Evolutionary conservation across 2,797 vertebrate genomes (phyloP).

Genomic region (Sciaenops ocellatus): DNA sequence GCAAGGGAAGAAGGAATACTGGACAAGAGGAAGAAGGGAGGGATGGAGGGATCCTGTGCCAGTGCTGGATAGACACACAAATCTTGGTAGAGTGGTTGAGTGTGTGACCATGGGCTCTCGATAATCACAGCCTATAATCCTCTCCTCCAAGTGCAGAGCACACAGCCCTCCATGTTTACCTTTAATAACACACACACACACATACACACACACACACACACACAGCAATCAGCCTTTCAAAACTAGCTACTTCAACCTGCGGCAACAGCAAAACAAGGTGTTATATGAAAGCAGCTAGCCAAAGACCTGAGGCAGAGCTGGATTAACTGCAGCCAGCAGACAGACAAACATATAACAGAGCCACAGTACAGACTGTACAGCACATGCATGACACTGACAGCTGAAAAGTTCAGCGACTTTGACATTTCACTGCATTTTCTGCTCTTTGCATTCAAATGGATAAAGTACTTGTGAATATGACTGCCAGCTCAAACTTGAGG

Average conservation of each 20-base stretch:
- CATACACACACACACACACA: conserved; percentile 24
- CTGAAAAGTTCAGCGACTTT: background rate
- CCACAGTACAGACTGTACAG: background rate
- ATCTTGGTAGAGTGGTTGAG: background rate
- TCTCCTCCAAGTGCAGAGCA: conserved; percentile 53
- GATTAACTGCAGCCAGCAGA: conserved; percentile 27
- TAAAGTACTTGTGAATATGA: background rate
- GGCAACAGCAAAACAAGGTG: conserved; percentile 41
- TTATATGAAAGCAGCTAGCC: conserved; percentile 25
- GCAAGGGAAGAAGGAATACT: background rate
- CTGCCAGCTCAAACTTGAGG: background rate
- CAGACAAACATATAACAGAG: background rate
- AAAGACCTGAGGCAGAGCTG: conserved; percentile 28
- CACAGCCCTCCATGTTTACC: conserved; percentile 52
- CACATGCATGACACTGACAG: background rate
- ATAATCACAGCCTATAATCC: conserved; percentile 64
- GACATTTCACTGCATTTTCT: background rate
- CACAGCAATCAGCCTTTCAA: conserved; percentile 45
- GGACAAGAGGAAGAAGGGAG: background rate
- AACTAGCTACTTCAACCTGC: conserved; percentile 38
- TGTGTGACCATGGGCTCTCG: conserved; percentile 51
- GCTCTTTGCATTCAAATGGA: background rate
- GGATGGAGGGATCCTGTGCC: background rate
- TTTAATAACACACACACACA: conserved; percentile 45
- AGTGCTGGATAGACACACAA: background rate